Base-by-base conservation (phyloP, 1,140 invertebrate genomes). In the Melitaea cinxia region DNA sequence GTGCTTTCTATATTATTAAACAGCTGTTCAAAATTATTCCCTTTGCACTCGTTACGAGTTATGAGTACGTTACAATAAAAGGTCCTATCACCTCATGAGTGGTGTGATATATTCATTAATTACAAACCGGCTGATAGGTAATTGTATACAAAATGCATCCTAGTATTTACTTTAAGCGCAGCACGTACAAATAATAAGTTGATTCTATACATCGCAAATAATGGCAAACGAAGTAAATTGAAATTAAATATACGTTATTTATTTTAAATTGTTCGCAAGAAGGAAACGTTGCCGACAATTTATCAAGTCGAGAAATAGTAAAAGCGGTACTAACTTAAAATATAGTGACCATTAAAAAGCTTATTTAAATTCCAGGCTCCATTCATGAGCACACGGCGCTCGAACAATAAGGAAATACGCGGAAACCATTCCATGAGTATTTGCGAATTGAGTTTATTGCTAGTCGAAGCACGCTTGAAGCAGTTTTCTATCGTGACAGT, bases 351-450 rank as follows among this genome's bases (percentile, higher is more conserved):
- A 64, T 82, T 73, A 73, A 82, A 79, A 66, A 75, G 59, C 77
- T 79, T 67, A 83, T 88, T 81, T 82, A 79, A 76, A 88, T 88
- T 84, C 86, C 80, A 66, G 61, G 59, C 66, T 81, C 68, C 83
- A 88, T 86, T 88, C 82, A 88, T 83, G 67, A 84, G 71, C 71
- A 67, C 70, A 83, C 75, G 60, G 75, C 63, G 71, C 68, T 78
- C 72, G 72, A 75, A 82, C 84, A 88, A 88, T 86, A 77, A 90
- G 84, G 85, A 90, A 88, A 90, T 90, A 90, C 85, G 78, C 74
- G 78, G 88, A 90, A 89, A 83, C 80, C 78, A 80, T 85, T 83
- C 75, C 74, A 80, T 76, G 73, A 75, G 80, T 76, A 78, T 85
- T 88, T 77, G 87, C 85, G 78, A 89, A 85, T 84, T 78, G 70